These are phyloP conservation scores for Sylvilagus bachmani DNA, from an alignment of 2,113 vertebrate genomes.

Conservation along the genomic window DNA sequence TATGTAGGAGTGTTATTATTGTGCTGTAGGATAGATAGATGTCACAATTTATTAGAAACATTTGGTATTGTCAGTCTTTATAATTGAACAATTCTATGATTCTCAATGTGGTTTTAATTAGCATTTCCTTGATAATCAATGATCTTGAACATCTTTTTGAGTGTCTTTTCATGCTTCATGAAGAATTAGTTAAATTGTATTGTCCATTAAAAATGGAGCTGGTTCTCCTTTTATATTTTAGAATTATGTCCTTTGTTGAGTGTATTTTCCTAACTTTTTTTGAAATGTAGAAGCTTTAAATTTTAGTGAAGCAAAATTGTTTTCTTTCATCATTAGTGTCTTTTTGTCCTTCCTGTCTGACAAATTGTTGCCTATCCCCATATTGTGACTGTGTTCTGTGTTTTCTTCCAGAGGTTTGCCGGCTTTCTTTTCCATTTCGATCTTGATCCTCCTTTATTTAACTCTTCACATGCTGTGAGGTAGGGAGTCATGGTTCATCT, in stretches of 20 bases:
- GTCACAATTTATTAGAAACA: neutral
- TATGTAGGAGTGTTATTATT: neutral
- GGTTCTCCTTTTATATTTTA: neutral
- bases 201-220: neutral
- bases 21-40: neutral
- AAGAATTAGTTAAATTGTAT: neutral
- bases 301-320: neutral
- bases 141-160: neutral
- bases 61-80: neutral
- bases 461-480: neutral
- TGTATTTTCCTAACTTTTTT: slow-evolving; percentile 16
- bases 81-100: neutral
- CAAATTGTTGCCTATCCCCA: neutral
- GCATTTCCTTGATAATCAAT: neutral
- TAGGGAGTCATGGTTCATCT: neutral
- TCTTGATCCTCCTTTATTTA: slow-evolving; percentile 41
- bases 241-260: neutral
- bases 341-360: neutral
- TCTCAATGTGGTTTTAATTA: slow-evolving; percentile 12
- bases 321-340: slow-evolving; percentile 5
- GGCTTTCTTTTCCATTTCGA: slow-evolving; percentile 30
- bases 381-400: neutral
- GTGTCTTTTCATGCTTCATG: neutral
- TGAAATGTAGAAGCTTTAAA: neutral
- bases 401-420: neutral